Percentiles rank a stretch among this genome's conserved stretches.
These are phyloP conservation scores for Drymodes brunneopygia DNA, from an alignment of 2,113 vertebrate species.

Conservation along the genomic window DNA sequence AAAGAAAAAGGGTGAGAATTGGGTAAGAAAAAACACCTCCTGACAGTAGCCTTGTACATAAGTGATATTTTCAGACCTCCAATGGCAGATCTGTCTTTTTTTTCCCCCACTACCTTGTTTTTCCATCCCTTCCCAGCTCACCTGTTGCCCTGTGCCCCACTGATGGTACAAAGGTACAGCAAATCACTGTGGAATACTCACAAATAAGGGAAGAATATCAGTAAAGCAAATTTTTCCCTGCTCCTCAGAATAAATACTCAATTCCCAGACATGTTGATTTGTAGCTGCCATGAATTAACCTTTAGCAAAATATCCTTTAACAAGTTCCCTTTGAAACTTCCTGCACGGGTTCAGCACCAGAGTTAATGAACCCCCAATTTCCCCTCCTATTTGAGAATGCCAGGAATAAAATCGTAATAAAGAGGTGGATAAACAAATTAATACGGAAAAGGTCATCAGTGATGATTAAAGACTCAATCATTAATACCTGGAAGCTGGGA, in stretches of 20 bases:
- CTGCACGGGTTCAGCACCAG: not conserved
- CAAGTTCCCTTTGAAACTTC: not conserved
- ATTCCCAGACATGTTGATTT: not conserved
- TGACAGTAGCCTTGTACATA: not conserved
- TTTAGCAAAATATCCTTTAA: not conserved
- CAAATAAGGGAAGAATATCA: not conserved
- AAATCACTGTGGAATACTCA: not conserved
- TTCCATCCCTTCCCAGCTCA: not conserved
- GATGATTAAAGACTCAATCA: not conserved
- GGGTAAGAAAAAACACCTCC: not conserved
- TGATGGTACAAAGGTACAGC: not conserved
- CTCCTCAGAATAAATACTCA: not conserved
- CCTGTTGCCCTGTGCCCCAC: not conserved
- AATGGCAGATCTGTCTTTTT: not conserved
- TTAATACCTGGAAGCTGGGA: not conserved
- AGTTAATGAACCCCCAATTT: not conserved
- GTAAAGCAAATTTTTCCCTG: not conserved
- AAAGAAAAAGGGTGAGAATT: too few species aligned
- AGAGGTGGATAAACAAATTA: not conserved
- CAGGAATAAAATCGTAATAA: not conserved
- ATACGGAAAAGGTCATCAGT: not conserved
- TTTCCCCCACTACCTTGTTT: not conserved
- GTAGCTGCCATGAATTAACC: not conserved
- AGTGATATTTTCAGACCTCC: not conserved
- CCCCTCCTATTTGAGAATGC: not conserved